These are phyloP conservation scores for Eupithecia subfuscata DNA, from an alignment of 2,888 invertebrate species.

Conservation along the genomic window DNA sequence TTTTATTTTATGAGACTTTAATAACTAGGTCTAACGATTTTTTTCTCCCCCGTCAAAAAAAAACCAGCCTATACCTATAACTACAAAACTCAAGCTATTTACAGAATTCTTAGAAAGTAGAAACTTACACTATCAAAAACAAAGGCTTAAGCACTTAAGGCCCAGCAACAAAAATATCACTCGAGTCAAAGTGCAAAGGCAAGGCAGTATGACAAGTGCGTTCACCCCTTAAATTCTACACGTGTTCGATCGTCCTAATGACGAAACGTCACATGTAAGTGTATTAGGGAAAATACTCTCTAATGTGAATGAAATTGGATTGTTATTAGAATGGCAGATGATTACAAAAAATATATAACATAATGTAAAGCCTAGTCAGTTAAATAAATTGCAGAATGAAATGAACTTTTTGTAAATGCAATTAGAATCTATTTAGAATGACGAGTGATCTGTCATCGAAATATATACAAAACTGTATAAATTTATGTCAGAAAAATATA, in stretches of 20 bases:
- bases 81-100: not conserved
- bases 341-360: not conserved
- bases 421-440: too few species aligned
- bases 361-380: not conserved
- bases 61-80: too few species aligned
- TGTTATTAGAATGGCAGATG: not conserved
- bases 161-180: conserved; percentile 39
- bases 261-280: conserved; percentile 40
- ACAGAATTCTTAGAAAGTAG: not conserved
- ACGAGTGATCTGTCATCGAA: too few species aligned
- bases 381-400: not conserved
- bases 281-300: conserved; percentile 39
- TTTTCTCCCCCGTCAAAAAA: too few species aligned
- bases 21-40: too few species aligned
- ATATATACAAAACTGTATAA: too few species aligned
- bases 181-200: conserved; percentile 70
- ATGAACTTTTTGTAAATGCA: too few species aligned
- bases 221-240: conserved; percentile 73
- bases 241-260: conserved; percentile 55
- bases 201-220: conserved; percentile 52
- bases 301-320: conserved; percentile 13
- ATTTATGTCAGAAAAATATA: too few species aligned
- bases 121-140: conserved; percentile 16
- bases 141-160: conserved; percentile 22
- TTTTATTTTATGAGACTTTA: too few species aligned